phyloP scores from a whole-genome alignment of 2,113 vertebrate species.

The Mesitornis unicolor region DNA sequence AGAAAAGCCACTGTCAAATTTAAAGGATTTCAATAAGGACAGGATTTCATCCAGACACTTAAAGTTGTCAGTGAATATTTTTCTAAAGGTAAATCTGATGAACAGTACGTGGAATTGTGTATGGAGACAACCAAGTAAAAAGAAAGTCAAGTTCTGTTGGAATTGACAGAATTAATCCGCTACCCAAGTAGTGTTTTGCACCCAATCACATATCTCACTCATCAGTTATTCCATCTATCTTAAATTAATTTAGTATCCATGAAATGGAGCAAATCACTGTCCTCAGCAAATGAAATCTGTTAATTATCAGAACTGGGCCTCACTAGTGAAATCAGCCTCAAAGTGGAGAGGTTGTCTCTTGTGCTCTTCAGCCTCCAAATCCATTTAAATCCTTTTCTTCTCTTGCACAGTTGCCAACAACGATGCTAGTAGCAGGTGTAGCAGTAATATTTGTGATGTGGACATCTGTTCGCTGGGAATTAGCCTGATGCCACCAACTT shows the following conservation, averaged over 20 bases:
- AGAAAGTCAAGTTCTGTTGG: background rate
- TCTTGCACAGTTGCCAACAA: background rate
- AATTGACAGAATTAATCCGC: background rate
- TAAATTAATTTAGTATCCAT: background rate
- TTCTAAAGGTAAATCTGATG: background rate
- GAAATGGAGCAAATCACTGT: background rate
- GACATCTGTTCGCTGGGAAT: constrained; percentile 13
- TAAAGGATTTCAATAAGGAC: background rate
- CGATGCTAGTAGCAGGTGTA: constrained; percentile 2
- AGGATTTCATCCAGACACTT: background rate
- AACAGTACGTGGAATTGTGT: background rate
- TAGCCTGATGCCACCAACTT: background rate
- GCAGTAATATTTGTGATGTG: background rate
- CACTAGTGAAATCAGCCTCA: background rate
- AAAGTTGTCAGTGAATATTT: background rate
- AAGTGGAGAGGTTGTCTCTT: background rate
- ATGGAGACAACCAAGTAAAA: background rate
- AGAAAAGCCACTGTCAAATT: background rate
- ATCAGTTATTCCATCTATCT: background rate
- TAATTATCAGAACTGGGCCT: background rate
- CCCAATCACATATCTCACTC: background rate
- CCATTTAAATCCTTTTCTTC: background rate
- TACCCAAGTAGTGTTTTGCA: background rate
- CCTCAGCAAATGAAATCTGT: background rate
- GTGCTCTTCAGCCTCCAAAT: background rate